Base-by-base conservation (phyloP, 2,113 vertebrate species). In the Plecotus auritus region DNA sequence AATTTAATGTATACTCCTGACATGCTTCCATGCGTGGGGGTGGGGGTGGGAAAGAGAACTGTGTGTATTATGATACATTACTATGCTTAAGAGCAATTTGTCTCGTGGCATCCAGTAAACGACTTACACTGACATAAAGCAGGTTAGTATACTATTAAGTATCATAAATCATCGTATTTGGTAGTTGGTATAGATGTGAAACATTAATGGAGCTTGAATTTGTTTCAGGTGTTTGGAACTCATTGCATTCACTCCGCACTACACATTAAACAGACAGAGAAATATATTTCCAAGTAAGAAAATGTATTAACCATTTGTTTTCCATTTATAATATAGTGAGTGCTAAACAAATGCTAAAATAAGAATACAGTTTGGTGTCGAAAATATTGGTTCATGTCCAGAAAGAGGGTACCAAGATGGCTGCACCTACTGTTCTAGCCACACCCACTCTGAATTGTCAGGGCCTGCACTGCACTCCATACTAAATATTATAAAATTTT, bases 181-280 rank as follows among this genome's bases (percentile, higher is more conserved):
- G 93, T 92, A 89, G 76, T 91, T 97, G 87, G 81, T 95, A 83
- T 78, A 96, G 94, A 97, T 81, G 80, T 96, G 95, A 97, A 96
- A 95, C 85, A 92, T 95, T 97, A 97, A 97, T 97, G 95, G 85
- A 96, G 97, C 93, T 93, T 98, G 96, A 97, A 97, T 97, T 93
- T 95, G 66, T 97, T 97, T 97, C 92, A 97, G 96, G 94, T 97
- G 91, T 96, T 97, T 97, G 66, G 80, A 97, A 95, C 69, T 64
- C 91, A 77, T 49, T 95, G 77, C 59, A 77, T 84, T 94, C 64
- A 95, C 74, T 94, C 84, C 86, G 40, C 59, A 91, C 49, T 94
- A 88, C 84, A 80, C 91, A 78, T 96, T 97, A 94, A 96, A 82
- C 77, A 92, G 45, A 90, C 74, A 90, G 90, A 78, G 67, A 91